Evolutionary conservation across 2,888 invertebrate genomes (phyloP).

Genomic region (Dugesia japonica): DNA sequence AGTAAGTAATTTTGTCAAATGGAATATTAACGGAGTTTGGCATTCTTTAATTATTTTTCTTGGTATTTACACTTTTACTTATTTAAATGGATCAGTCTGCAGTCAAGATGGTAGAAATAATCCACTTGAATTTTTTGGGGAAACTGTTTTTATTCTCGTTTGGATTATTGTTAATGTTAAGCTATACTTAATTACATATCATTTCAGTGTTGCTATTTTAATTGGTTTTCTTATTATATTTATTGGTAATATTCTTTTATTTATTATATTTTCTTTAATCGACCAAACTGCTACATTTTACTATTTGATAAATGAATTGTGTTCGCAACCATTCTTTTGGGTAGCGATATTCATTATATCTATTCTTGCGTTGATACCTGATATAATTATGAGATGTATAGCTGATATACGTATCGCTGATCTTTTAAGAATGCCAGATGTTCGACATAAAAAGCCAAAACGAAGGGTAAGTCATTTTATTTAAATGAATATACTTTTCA

Average conservation of each 20-base stretch:
- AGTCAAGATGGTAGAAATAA: conserved; percentile 39
- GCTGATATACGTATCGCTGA: neutral
- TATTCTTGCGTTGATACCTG: conserved; percentile 41
- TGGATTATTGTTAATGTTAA: conserved; percentile 12
- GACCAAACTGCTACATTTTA: neutral
- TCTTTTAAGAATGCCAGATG: neutral
- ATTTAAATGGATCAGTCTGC: conserved; percentile 38
- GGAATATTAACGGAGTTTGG: conserved; percentile 44
- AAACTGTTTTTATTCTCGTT: neutral
- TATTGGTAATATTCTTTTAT: conserved; percentile 16
- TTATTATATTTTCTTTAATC: neutral
- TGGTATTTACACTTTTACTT: conserved; percentile 40
- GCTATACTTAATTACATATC: conserved; percentile 4
- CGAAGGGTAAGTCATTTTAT: neutral
- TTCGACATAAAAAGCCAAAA: neutral
- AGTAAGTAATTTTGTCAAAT: conserved; percentile 20
- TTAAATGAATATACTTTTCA: too few species aligned
- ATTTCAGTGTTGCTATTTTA: neutral
- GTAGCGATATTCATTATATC: conserved; percentile 39
- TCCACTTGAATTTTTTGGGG: neutral
- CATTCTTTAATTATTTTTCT: conserved; percentile 45
- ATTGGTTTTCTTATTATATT: conserved; percentile 21
- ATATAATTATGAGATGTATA: conserved; percentile 37
- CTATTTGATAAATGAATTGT: neutral
- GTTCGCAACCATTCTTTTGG: conserved; percentile 38